Evolutionary conservation across 1,140 invertebrate genomes (phyloP).

Genomic region (Halesus radiatus): DNA sequence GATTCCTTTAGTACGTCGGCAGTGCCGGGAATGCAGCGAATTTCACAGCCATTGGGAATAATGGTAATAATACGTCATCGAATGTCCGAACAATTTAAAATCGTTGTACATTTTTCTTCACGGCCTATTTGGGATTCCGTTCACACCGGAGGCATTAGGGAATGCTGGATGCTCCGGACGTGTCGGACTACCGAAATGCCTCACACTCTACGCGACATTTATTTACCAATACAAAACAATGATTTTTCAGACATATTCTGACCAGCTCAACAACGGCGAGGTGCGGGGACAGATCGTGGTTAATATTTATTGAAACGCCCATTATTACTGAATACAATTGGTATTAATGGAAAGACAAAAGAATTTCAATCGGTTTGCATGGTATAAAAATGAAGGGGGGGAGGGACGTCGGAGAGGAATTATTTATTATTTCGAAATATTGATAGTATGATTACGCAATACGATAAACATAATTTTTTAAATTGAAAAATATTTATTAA

Average conservation of each 20-base stretch:
- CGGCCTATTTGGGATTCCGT: background rate
- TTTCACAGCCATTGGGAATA: background rate
- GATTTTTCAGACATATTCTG: conserved; percentile 1
- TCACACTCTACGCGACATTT: conserved; percentile 4
- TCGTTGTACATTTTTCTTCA: background rate
- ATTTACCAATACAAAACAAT: conserved; percentile 20
- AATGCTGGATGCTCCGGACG: background rate
- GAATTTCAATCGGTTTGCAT: too few species aligned
- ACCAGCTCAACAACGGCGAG: background rate
- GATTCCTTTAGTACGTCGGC: background rate
- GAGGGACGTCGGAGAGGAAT: too few species aligned
- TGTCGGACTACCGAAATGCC: conserved; percentile 3
- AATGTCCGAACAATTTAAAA: background rate
- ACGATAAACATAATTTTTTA: too few species aligned
- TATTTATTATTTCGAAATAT: too few species aligned
- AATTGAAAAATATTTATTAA: too few species aligned
- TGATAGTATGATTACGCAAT: too few species aligned
- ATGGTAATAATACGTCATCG: background rate
- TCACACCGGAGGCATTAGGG: conserved; percentile 1
- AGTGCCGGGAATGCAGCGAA: background rate
- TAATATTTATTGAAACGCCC: too few species aligned
- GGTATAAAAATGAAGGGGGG: too few species aligned
- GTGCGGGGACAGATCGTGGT: too few species aligned
- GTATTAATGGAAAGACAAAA: too few species aligned
- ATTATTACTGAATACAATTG: too few species aligned